Percentiles rank a stretch among this genome's conserved stretches.
phyloP scores from a whole-genome alignment of 2,888 invertebrate species.

The Cosmopolites sordidus region DNA sequence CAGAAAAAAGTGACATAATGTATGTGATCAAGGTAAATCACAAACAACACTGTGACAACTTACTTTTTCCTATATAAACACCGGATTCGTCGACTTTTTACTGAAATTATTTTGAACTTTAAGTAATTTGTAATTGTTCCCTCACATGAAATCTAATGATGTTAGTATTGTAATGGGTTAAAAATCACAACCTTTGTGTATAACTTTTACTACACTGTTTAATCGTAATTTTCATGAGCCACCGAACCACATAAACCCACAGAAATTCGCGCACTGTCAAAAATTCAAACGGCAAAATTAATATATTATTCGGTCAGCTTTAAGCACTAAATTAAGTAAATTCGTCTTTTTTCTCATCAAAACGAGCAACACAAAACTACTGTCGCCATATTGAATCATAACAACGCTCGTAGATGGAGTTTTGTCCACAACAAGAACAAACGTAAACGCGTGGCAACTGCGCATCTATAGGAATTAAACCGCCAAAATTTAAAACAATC shows the following conservation, averaged over 20 bases:
- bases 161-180: constrained; percentile 17
- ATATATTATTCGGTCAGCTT: neutral
- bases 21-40: constrained; percentile 32
- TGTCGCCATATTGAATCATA: constrained; percentile 64
- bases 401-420: constrained; percentile 58
- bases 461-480: constrained; percentile 33
- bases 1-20: constrained; percentile 30
- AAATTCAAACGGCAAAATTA: neutral
- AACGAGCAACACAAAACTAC: constrained; percentile 2
- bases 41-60: constrained; percentile 32
- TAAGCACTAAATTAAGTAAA: neutral
- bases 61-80: constrained; percentile 16
- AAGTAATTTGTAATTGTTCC: neutral
- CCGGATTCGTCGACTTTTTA: constrained; percentile 14
- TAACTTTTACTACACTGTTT: constrained; percentile 17
- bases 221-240: neutral
- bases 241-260: neutral
- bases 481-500: constrained; percentile 37
- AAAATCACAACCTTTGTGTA: constrained; percentile 41
- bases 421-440: constrained; percentile 39
- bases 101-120: neutral
- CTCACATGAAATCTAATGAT: neutral
- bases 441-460: constrained; percentile 48
- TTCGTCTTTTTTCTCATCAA: neutral
- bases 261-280: neutral